Percentiles rank a stretch among this genome's conserved stretches.
These are phyloP conservation scores for Anguilla marmorata DNA, from an alignment of 2,797 vertebrate species.

Conservation along the genomic window DNA sequence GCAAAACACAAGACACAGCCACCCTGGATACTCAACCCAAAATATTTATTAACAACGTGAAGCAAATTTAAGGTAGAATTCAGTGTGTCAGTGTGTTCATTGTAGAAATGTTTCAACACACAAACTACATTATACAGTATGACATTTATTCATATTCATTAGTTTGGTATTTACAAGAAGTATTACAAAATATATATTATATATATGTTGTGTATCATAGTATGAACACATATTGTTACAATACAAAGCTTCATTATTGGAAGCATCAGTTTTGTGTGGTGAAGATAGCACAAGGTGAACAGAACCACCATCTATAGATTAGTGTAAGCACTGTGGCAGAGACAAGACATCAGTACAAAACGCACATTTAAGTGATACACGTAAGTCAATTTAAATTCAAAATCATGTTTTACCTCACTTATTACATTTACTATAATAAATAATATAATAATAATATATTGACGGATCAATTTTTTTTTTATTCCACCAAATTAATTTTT, in stretches of 20 bases:
- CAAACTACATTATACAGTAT: background rate
- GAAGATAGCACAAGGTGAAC: slow-evolving; percentile 19
- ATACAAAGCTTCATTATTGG: slow-evolving; percentile 2
- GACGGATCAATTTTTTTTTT: background rate
- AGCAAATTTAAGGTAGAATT: background rate
- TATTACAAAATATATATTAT: slow-evolving; percentile 33
- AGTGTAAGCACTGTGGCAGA: background rate
- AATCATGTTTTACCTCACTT: background rate
- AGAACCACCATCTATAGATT: slow-evolving; percentile 19
- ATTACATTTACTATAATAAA: slow-evolving; percentile 15
- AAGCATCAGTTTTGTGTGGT: slow-evolving; percentile 25
- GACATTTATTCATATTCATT: slow-evolving; percentile 23
- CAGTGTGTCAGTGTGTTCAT: background rate
- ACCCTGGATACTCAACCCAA: background rate
- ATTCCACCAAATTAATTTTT: slow-evolving; percentile 16
- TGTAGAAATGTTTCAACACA: background rate
- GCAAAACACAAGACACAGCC: background rate
- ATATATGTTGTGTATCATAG: background rate
- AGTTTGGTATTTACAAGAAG: slow-evolving; percentile 31
- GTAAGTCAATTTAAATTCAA: slow-evolving; percentile 5
- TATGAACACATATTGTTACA: slow-evolving; percentile 23
- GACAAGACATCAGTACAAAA: slow-evolving; percentile 14
- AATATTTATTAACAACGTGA: background rate
- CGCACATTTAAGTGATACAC: background rate
- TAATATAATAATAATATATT: background rate